Conservation (phyloP, 2,888 invertebrate species). For the Mactromeris polynyma region DNA sequence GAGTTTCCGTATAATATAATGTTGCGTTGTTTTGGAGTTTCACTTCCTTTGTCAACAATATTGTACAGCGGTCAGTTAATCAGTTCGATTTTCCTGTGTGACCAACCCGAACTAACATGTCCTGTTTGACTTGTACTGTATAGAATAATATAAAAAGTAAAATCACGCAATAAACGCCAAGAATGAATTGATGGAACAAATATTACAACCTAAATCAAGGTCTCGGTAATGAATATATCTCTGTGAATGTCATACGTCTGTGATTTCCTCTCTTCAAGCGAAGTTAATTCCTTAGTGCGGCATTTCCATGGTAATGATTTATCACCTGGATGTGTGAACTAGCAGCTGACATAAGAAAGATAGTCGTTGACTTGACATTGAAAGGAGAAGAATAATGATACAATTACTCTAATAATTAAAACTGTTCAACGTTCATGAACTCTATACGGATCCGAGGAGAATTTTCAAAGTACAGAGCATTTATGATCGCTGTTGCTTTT, state of each 20-base stretch:
- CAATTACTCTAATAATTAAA: background rate
- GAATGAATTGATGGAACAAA: background rate
- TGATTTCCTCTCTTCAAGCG: background rate
- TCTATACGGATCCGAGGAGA: too few relatives aligned
- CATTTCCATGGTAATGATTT: background rate
- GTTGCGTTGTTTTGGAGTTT: too few relatives aligned
- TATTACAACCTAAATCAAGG: background rate
- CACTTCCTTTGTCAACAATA: too few relatives aligned
- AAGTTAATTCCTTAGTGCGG: background rate
- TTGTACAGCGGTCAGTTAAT: too few relatives aligned
- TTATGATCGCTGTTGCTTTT: too few relatives aligned
- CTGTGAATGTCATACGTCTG: background rate
- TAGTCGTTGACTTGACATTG: background rate
- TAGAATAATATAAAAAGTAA: too few relatives aligned
- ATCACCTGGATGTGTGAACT: background rate
- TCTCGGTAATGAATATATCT: background rate
- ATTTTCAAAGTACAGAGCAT: too few relatives aligned
- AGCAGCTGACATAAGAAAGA: background rate
- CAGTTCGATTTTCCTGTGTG: too few relatives aligned
- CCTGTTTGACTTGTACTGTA: too few relatives aligned
- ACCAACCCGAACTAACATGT: too few relatives aligned
- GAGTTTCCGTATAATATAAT: too few relatives aligned
- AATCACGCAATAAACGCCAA: too few relatives aligned
- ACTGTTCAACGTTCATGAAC: background rate
- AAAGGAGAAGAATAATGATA: background rate